phyloP scores from a whole-genome alignment of 1,140 invertebrate species.

The Papilio machaon region DNA sequence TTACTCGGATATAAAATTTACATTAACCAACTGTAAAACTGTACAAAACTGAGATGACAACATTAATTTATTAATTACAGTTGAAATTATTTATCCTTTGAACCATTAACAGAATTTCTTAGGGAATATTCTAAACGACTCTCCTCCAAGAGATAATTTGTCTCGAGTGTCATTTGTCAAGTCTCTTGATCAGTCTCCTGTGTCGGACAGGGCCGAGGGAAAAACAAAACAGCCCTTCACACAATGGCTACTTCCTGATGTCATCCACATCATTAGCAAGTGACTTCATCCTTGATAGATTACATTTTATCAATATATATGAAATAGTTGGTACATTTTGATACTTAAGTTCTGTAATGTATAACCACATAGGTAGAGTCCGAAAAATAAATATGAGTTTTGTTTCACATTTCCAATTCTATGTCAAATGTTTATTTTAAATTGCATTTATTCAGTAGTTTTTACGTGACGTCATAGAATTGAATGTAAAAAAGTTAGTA shows the following conservation, averaged over 20 bases:
- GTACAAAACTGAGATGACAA: background rate
- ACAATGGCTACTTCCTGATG: slow-evolving; percentile 29
- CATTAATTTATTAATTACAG: background rate
- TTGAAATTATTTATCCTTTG: background rate
- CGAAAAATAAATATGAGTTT: too few relatives aligned
- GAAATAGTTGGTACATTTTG: background rate
- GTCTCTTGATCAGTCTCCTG: slow-evolving; percentile 33
- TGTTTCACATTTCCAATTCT: too few relatives aligned
- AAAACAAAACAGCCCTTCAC: slow-evolving; percentile 31
- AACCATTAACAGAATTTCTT: slow-evolving; percentile 24
- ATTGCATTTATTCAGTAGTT: too few relatives aligned
- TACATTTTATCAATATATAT: slow-evolving; percentile 2
- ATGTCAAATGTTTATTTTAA: too few relatives aligned
- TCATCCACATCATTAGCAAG: slow-evolving; percentile 17
- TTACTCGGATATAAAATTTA: too few relatives aligned
- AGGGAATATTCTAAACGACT: slow-evolving; percentile 11
- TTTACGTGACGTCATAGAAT: too few relatives aligned
- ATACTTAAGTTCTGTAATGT: background rate
- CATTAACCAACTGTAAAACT: too few relatives aligned
- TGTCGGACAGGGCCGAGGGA: slow-evolving; percentile 11
- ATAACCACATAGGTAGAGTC: too few relatives aligned
- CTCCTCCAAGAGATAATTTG: slow-evolving; percentile 32
- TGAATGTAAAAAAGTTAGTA: too few relatives aligned
- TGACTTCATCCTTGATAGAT: slow-evolving; percentile 13
- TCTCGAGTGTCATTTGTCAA: slow-evolving; percentile 34